These are phyloP conservation scores for Etheostoma cragini DNA, from an alignment of 2,113 vertebrate species.

Conservation along the genomic window DNA sequence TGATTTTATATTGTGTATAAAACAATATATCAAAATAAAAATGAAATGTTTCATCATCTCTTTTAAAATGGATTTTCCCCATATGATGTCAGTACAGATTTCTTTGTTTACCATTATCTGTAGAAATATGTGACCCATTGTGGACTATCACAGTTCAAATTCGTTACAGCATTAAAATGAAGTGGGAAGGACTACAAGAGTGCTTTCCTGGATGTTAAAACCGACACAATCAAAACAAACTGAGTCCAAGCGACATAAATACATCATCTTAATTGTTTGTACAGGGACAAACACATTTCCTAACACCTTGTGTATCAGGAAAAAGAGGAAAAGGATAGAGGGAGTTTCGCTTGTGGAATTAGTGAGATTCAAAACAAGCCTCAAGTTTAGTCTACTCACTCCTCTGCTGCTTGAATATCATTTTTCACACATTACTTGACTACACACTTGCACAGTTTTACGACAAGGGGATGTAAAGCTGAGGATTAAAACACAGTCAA, in stretches of 20 bases:
- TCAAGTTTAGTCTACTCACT: slow-evolving; percentile 1
- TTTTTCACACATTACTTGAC: not conserved
- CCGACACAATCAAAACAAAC: slow-evolving; percentile 11
- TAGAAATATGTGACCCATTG: not conserved
- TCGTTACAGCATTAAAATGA: not conserved
- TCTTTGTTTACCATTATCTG: not conserved
- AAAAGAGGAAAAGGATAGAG: slow-evolving; percentile 10
- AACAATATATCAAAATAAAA: no score
- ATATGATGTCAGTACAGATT: not conserved
- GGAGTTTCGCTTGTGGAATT: slow-evolving; percentile 6
- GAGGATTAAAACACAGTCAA: not conserved
- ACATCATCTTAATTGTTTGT: not conserved
- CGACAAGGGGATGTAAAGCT: not conserved
- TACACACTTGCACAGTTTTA: not conserved
- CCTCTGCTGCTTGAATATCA: not conserved
- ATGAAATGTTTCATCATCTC: not conserved
- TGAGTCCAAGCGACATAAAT: not conserved
- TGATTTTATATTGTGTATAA: not conserved
- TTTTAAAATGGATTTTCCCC: not conserved
- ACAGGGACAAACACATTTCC: slow-evolving; percentile 29
- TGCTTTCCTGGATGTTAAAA: slow-evolving; percentile 1
- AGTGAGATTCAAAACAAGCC: slow-evolving; percentile 7
- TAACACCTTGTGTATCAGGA: not conserved
- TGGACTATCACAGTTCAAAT: not conserved
- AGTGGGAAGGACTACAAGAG: not conserved